Conservation (phyloP, 1,140 invertebrate species). For the Daktulosphaira vitifoliae region DNA sequence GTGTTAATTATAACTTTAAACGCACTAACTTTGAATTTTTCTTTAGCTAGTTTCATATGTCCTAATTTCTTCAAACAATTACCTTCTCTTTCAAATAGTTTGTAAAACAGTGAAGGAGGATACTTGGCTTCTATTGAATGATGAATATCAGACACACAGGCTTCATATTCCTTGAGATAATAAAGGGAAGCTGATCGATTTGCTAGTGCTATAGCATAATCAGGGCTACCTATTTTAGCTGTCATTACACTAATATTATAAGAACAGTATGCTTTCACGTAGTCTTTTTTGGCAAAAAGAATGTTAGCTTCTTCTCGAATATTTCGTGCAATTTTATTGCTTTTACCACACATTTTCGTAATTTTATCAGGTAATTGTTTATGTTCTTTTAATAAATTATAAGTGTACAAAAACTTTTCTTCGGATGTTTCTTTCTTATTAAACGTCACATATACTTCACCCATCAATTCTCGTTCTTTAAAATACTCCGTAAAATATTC, state of each 20-base stretch:
- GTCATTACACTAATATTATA: conserved; percentile 36
- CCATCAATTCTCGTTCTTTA: not conserved
- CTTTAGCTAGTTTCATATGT: not conserved
- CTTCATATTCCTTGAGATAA: conserved; percentile 51
- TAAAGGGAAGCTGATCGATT: conserved; percentile 63
- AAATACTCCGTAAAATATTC: not conserved
- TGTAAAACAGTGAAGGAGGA: conserved; percentile 37
- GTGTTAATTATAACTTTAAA: too few species aligned
- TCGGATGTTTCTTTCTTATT: not conserved
- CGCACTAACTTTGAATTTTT: conserved; percentile 1
- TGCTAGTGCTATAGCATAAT: conserved; percentile 56
- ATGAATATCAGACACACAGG: conserved; percentile 49
- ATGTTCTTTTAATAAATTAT: not conserved
- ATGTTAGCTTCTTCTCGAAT: conserved; percentile 36
- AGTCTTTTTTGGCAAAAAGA: conserved; percentile 34
- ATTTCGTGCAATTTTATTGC: conserved; percentile 39
- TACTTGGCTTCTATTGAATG: conserved; percentile 37
- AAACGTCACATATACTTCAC: not conserved
- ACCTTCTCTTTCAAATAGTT: conserved; percentile 40
- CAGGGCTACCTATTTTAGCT: conserved; percentile 37
- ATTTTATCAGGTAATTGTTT: not conserved
- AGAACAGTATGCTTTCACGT: conserved; percentile 31
- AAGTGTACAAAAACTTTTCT: conserved; percentile 2
- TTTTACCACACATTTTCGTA: not conserved
- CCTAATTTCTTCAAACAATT: conserved; percentile 36